Conservation (phyloP, 92 coral and sea anemone species). For the Actinernus sp. region DNA sequence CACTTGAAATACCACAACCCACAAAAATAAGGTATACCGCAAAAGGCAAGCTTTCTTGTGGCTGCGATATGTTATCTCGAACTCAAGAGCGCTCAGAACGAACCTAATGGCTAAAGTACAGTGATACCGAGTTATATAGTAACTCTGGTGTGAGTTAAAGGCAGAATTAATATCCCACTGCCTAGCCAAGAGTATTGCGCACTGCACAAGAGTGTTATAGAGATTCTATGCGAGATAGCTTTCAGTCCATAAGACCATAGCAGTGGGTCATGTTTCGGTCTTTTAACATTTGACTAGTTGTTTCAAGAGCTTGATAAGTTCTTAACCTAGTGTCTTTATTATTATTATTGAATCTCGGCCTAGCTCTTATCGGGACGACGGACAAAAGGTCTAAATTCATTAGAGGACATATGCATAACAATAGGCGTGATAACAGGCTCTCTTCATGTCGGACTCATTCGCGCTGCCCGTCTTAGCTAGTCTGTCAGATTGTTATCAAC, state of each 20-base stretch:
- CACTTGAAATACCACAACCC: too few species aligned
- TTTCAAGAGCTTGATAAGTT: background rate
- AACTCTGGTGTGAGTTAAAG: too few species aligned
- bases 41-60: constrained; percentile 1
- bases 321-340: background rate
- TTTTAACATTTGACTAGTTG: background rate
- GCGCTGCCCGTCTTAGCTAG: constrained; percentile 9
- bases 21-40: constrained; percentile 36
- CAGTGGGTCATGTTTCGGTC: background rate
- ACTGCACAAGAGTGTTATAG: too few species aligned
- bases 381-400: constrained; percentile 72
- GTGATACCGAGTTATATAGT: too few species aligned
- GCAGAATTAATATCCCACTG: too few species aligned
- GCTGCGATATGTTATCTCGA: constrained; percentile 4
- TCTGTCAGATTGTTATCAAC: constrained; percentile 32
- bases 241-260: too few species aligned
- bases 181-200: too few species aligned
- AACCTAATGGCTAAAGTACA: constrained; percentile 34
- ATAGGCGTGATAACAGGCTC: constrained; percentile 48
- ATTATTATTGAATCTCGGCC: background rate
- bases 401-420: constrained; percentile 69
- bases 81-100: constrained; percentile 5
- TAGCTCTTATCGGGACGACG: constrained; percentile 13
- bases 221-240: too few species aligned
- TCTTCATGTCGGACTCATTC: constrained; percentile 9